phyloP scores from a whole-genome alignment of 1,140 invertebrate species.

The Zaprionus kolodkinae region DNA sequence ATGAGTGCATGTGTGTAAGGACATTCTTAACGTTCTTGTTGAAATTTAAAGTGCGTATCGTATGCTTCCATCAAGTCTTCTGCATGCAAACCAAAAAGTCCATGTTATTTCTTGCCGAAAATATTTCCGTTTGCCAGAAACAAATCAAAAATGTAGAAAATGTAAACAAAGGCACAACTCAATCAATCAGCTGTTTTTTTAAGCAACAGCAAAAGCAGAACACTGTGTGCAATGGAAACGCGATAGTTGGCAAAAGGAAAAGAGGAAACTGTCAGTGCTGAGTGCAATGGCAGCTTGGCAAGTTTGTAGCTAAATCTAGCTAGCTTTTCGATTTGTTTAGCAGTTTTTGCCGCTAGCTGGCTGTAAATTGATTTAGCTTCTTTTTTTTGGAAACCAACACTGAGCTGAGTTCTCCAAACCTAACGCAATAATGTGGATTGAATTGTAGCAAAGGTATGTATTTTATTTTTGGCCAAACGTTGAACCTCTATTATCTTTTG shows the following conservation, averaged over 20 bases:
- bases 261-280: neutral
- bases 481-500: neutral
- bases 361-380: neutral
- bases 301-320: neutral
- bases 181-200: conserved; percentile 12
- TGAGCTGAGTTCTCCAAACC: neutral
- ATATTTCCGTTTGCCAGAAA: conserved; percentile 4
- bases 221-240: neutral
- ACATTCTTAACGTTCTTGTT: neutral
- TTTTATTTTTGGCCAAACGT: neutral
- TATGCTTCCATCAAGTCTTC: neutral
- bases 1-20: neutral
- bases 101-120: conserved; percentile 5
- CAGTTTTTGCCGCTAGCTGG: neutral
- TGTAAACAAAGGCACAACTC: conserved; percentile 6
- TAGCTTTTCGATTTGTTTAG: neutral
- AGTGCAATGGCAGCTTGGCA: neutral
- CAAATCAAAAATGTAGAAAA: conserved; percentile 9
- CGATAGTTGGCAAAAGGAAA: neutral
- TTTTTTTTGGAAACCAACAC: neutral
- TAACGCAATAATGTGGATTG: neutral
- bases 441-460: neutral
- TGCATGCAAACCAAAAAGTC: neutral
- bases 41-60: neutral
- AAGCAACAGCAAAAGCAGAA: neutral